These are phyloP conservation scores for Pseudomyrmex flavicornis DNA, from an alignment of 1,140 invertebrate genomes.

Conservation along the genomic window DNA sequence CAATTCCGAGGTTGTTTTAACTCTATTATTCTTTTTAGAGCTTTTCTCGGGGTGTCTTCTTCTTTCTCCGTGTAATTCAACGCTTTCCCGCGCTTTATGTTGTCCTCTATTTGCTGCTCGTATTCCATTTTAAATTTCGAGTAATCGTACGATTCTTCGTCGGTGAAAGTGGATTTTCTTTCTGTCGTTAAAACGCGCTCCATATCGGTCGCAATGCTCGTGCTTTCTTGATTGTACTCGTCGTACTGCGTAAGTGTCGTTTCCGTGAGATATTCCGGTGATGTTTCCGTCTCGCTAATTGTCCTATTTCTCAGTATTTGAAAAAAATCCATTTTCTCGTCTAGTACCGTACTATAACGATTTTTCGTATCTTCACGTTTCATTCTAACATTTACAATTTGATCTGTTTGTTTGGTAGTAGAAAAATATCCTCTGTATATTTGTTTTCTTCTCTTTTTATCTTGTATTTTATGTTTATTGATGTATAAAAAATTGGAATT, in stretches of 20 bases:
- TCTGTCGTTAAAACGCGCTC: neutral
- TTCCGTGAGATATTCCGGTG: neutral
- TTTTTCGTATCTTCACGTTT: conserved; percentile 28
- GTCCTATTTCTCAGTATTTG: conserved; percentile 4
- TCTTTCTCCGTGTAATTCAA: conserved; percentile 73
- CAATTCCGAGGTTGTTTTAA: conserved; percentile 75
- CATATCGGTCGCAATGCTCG: neutral
- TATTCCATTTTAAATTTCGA: conserved; percentile 77
- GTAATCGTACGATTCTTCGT: conserved; percentile 73
- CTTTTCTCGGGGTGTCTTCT: conserved; percentile 61
- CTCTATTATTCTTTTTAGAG: conserved; percentile 69
- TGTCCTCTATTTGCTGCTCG: conserved; percentile 68
- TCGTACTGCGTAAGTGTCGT: conserved; percentile 5
- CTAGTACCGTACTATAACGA: neutral
- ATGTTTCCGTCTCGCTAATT: neutral
- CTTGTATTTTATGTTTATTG: neutral
- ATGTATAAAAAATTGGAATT: neutral
- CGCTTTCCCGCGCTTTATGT: conserved; percentile 54
- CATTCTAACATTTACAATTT: conserved; percentile 21
- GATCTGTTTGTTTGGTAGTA: conserved; percentile 13
- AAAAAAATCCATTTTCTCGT: conserved; percentile 41
- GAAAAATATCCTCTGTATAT: conserved; percentile 7
- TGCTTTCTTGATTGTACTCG: conserved; percentile 24
- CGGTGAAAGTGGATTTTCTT: neutral
- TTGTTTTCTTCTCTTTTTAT: neutral